Evolutionary conservation across 35 echinoderm and acorn worm genomes (phyloP).

Genomic region (Lytechinus variegatus): DNA sequence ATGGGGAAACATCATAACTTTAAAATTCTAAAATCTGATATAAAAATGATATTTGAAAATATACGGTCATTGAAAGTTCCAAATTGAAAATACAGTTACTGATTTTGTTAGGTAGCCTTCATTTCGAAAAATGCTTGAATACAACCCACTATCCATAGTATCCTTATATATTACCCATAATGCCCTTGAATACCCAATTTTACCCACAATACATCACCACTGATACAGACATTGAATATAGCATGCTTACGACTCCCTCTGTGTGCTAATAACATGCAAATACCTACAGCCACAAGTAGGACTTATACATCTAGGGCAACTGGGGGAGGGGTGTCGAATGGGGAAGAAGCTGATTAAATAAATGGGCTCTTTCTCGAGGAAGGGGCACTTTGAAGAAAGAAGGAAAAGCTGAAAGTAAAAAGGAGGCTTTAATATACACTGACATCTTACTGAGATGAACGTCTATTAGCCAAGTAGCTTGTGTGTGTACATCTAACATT

Average conservation of each 20-base stretch:
- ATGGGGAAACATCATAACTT: too few species aligned
- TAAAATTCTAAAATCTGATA: too few species aligned
- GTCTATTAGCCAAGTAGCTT: neutral
- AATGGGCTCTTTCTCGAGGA: neutral
- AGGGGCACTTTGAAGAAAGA: constrained; percentile 9
- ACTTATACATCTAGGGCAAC: neutral
- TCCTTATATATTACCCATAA: neutral
- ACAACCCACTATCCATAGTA: neutral
- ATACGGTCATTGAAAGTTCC: too few species aligned
- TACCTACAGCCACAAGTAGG: neutral
- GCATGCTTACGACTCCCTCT: constrained; percentile 8
- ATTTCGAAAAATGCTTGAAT: too few species aligned
- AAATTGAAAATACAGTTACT: too few species aligned
- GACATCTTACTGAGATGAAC: neutral
- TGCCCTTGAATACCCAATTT: neutral
- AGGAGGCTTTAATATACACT: neutral
- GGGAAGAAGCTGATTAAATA: neutral
- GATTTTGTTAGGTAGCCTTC: neutral
- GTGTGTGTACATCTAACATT: neutral
- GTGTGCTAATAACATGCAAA: neutral
- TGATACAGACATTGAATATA: neutral
- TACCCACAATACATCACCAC: neutral
- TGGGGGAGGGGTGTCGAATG: neutral
- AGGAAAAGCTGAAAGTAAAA: neutral
- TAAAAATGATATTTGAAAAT: too few species aligned